Base-by-base conservation (phyloP, 2,797 vertebrate species). In the Pipistrellus pygmaeus region DNA sequence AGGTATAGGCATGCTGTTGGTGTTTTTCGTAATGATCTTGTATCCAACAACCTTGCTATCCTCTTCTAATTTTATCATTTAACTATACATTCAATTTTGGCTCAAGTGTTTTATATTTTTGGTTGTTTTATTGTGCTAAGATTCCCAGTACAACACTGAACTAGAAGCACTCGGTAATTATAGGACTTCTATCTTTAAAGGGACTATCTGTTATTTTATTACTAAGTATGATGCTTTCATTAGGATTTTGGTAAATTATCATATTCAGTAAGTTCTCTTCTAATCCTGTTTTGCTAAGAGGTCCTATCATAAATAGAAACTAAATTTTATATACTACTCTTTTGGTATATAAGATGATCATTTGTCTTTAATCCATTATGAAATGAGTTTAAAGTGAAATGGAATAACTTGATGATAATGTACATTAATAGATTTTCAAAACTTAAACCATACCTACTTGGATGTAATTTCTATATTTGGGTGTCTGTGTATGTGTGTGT, bases 391-490 rank as follows among this genome's bases (percentile, higher is more conserved):
- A 41, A 88, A 90, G 27, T 77, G 21, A 90, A 88, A 82, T 68
- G 6, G 3, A 84, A 88, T 94, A 83, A 82, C 81, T 92, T 20
- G 80, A 6, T 77, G 38, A 18, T 92, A 17, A 75, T 92, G 60
- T 94, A 88, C 23, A 92, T 27, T 69, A 53, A 88, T 72, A 95
- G 35, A 83, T 82, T 93, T 90, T 96, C 66, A 80, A 53, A 85
- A 94, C 27, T 88, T 85, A 72, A 94, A 64, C 41, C 11, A 81
- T 77, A 15, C 25, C n/a, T 85, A 27, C 11, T 82, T 93, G 13
- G 18, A 92, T 92, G 11, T 88, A 21, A 83, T 76, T 91, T 85
- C 5, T 62, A 38, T 27, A 35, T 48, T 23, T 35, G 76, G 76
- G 25, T 55, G 35, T 27, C 25, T 53, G 23, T 48, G 18, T 35